Conservation (phyloP, 2,797 vertebrate species). For the Myotis daubentonii region DNA sequence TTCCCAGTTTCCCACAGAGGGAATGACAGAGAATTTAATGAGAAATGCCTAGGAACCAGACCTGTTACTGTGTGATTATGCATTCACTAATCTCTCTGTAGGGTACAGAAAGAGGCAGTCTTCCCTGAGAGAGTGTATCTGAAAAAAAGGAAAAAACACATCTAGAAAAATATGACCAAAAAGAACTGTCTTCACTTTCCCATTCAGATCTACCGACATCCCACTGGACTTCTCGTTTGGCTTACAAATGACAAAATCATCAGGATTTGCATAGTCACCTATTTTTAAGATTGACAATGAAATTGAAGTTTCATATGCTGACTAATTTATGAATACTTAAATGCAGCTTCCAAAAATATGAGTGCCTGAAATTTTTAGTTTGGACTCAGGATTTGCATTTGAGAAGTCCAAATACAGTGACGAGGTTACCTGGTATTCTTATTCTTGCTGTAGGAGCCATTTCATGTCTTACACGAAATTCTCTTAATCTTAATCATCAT, state of each 20-base stretch:
- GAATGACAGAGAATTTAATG: conserved; percentile 48
- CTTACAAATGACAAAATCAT: conserved; percentile 15
- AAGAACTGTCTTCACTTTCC: conserved; percentile 57
- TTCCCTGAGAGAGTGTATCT: conserved; percentile 59
- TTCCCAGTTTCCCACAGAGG: conserved; percentile 44
- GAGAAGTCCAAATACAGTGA: neutral
- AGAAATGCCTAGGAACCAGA: conserved; percentile 63
- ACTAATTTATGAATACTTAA: conserved; percentile 22
- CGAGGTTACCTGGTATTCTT: neutral
- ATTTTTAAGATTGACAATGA: conserved; percentile 31
- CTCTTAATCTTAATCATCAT: neutral
- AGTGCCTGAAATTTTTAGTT: neutral
- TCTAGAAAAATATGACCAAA: conserved; percentile 60
- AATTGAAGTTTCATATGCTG: neutral
- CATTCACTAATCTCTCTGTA: conserved; percentile 52
- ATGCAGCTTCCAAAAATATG: neutral
- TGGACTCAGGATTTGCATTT: neutral
- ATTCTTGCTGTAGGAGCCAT: neutral
- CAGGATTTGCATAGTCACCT: conserved; percentile 7
- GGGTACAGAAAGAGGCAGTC: neutral
- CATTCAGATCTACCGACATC: conserved; percentile 35
- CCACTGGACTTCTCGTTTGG: conserved; percentile 8
- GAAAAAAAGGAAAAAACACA: conserved; percentile 23
- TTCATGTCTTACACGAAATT: neutral
- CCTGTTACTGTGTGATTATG: conserved; percentile 48